Evolutionary conservation across 2,888 invertebrate genomes (phyloP), one percentile per base, ranked within the genome.

Genomic region (Griposia aprilina): DNA sequence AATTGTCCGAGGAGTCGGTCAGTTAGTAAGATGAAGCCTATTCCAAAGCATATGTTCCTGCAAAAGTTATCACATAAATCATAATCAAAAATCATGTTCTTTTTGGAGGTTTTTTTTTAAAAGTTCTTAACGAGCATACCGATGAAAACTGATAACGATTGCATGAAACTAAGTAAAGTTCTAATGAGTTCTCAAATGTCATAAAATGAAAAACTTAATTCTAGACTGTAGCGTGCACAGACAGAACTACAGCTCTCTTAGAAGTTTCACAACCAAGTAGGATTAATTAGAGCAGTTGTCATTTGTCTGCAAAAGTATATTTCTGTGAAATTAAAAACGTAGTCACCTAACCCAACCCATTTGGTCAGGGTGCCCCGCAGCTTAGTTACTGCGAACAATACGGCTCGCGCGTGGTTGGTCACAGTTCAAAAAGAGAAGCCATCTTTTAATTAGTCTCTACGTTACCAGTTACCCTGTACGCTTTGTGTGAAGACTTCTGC

Each of bases 391-490:
- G n/a, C n/a, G n/a, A n/a, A n/a, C n/a, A n/a, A n/a, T n/a, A n/a
- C n/a, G 41, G 41, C 41, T 41, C 41, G 41, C 41, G 45, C 45
- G 45, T 6, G 45, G 8, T 45, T 10, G 41, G 10, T 45, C 45
- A 45, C 45, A 45, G 8, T 45, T 45, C 68, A 59, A 80, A 69
- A 76, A 69, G 45, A 55, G 17, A 26, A 63, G 26, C 11, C n/a
- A 41, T 67, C 50, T 76, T 82, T 69, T 82, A 80, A 80, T 82
- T 76, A 82, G 45, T 30, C 36, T 10, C 36, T 36, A 48, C 74
- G 36, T 36, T 4, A n/a, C n/a, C 17, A 57, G 15, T 65, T 55
- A 30, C 10, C 13, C n/a, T 17, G 76, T 48, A 45, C n/a, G n/a
- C 59, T 59, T 65, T 82, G 68, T 63, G 50, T 15, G 65, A 36